Evolutionary conservation across 1,140 invertebrate genomes (phyloP).

Genomic region (Reticulitermes speratus): DNA sequence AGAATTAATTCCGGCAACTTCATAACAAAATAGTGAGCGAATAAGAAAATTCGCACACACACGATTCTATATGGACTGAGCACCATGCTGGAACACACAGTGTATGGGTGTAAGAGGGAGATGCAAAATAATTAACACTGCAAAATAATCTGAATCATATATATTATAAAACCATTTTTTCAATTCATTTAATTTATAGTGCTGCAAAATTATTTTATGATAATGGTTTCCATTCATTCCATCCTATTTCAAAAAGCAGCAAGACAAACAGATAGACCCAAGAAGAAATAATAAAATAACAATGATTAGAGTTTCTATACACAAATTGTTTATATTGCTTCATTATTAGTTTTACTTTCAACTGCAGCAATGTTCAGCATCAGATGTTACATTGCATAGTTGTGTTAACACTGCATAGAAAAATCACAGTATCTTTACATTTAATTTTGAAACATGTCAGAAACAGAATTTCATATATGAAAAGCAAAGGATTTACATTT

Average conservation of each 20-base stretch:
- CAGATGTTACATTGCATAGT: background rate
- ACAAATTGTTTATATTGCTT: background rate
- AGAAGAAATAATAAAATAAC: background rate
- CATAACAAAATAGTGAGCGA: too few species aligned
- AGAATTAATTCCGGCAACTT: too few species aligned
- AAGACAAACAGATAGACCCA: background rate
- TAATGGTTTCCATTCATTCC: background rate
- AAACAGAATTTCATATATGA: background rate
- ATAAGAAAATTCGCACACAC: too few species aligned
- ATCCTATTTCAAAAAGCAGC: background rate
- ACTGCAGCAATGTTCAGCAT: background rate
- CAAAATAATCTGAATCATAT: background rate
- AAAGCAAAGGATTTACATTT: background rate
- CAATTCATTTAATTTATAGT: background rate
- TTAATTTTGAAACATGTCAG: background rate
- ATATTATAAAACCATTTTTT: background rate
- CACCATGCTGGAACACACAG: too few species aligned
- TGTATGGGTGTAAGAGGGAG: too few species aligned
- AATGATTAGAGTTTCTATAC: background rate
- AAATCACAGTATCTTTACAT: background rate
- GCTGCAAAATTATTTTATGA: background rate
- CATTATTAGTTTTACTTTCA: background rate
- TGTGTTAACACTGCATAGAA: background rate
- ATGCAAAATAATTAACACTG: background rate
- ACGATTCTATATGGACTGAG: too few species aligned